phyloP scores from a whole-genome alignment of 2,113 vertebrate species.

The Odontophorus gujanensis region DNA sequence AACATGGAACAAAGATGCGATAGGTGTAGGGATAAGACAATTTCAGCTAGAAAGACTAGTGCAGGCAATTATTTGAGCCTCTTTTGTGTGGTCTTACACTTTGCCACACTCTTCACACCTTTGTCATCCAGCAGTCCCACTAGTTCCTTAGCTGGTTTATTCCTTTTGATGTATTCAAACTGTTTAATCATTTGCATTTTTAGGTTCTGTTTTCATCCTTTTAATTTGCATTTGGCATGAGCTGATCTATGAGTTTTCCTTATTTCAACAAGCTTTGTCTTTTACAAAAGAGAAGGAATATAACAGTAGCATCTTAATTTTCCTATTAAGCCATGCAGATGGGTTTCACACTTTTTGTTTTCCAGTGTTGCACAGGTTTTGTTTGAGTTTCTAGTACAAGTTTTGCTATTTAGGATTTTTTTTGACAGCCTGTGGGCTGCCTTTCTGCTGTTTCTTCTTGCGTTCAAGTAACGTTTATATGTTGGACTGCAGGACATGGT shows the following conservation, averaged over 20 bases:
- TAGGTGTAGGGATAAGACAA: background rate
- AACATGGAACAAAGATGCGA: background rate
- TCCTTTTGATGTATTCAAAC: background rate
- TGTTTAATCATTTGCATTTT: background rate
- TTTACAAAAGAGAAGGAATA: background rate
- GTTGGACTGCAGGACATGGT: no score
- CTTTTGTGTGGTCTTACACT: background rate
- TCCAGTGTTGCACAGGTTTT: background rate
- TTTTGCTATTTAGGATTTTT: background rate
- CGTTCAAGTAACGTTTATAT: no score
- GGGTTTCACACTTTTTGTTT: background rate
- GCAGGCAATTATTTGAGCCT: background rate
- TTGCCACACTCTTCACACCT: background rate
- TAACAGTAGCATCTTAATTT: background rate
- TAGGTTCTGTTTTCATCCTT: background rate
- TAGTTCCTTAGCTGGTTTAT: background rate
- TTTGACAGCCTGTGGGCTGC: background rate
- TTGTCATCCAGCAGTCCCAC: background rate
- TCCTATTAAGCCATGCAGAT: background rate
- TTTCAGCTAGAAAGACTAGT: background rate
- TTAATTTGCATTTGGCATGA: background rate
- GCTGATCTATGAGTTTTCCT: background rate
- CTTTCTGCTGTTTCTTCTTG: background rate
- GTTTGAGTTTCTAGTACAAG: background rate
- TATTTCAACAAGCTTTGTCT: background rate